Evolutionary conservation across 2,797 vertebrate species (phyloP), one percentile per base, ranked within the genome.

Genomic region (Danio aesculapii): DNA sequence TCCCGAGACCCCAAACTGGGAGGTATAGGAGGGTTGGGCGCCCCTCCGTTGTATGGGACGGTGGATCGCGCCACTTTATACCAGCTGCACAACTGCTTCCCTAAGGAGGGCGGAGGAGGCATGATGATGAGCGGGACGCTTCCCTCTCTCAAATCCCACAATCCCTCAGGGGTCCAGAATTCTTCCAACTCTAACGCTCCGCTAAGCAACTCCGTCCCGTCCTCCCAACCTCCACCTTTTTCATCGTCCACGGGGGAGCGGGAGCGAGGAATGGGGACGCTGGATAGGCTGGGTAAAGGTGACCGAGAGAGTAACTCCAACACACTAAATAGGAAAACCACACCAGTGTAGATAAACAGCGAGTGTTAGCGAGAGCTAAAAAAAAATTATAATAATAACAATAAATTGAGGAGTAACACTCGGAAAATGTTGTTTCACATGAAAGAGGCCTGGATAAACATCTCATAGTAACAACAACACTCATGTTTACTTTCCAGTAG

Each of bases 1-100:
- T 95, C 95, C 87, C 90, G 93, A 39, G 90, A 95, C 92, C 84
- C 94, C 89, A 93, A 94, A 87, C 86, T 92, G 86, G 92, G 88
- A 47, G 94, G 88, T 55, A 86, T 92, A 85, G 84, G 83, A 11
- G 83, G 64, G 67, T 82, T 75, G 88, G 87, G 86, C 8, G 84
- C 81, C 66, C 92, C 91, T 0, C 92, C 91, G 69, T 90, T 91
- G 90, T 94, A 93, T 13, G 93, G 92, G 74, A 94, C 93, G 53
- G 94, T 91, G 88, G 94, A 92, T 89, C 91, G 93, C 84, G 95
- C 89, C 84, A 96, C 96, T 1, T 95, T 97, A 82, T 96, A 97
- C 91, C 96, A 97, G 87, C 94, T 98, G 83, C 97, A 98, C 93
- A 97, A 98, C 90, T 96, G 96, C 92, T 97, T 97, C 89, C 95